phyloP scores from a whole-genome alignment of 2,797 vertebrate species.

The Gastrophryne carolinensis region DNA sequence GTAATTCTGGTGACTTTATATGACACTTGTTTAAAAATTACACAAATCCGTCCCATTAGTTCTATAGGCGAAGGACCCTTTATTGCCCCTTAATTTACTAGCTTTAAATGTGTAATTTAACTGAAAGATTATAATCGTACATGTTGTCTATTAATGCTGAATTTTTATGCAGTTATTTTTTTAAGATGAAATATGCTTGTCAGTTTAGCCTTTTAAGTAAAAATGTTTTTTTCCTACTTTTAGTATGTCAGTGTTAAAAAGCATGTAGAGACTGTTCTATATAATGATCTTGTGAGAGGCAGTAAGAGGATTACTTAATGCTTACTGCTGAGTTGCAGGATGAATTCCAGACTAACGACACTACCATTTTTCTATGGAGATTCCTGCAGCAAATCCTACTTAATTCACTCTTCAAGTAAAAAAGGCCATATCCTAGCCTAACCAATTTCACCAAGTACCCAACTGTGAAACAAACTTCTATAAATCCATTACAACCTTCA shows the following conservation, averaged over 20 bases:
- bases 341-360: conserved; percentile 13
- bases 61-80: too few species aligned
- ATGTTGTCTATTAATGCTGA: too few species aligned
- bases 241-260: background rate
- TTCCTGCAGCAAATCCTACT: conserved; percentile 42
- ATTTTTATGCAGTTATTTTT: too few species aligned
- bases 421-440: conserved; percentile 32
- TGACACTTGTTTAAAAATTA: too few species aligned
- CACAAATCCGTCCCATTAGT: too few species aligned
- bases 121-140: too few species aligned
- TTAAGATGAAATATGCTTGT: background rate
- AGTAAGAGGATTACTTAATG: conserved; percentile 17
- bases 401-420: conserved; percentile 46
- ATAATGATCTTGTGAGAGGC: conserved; percentile 14
- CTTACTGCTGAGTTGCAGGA: conserved; percentile 8
- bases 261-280: background rate
- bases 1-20: too few species aligned
- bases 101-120: too few species aligned
- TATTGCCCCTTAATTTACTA: too few species aligned
- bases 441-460: conserved; percentile 17
- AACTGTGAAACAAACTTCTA: conserved; percentile 40
- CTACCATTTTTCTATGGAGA: conserved; percentile 30
- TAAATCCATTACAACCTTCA: conserved; percentile 25
- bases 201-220: background rate
- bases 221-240: background rate